Evolutionary conservation across 2,113 vertebrate species (phyloP), one percentile per base, ranked within the genome.

Genomic region (Neolamprologus modestus): DNA sequence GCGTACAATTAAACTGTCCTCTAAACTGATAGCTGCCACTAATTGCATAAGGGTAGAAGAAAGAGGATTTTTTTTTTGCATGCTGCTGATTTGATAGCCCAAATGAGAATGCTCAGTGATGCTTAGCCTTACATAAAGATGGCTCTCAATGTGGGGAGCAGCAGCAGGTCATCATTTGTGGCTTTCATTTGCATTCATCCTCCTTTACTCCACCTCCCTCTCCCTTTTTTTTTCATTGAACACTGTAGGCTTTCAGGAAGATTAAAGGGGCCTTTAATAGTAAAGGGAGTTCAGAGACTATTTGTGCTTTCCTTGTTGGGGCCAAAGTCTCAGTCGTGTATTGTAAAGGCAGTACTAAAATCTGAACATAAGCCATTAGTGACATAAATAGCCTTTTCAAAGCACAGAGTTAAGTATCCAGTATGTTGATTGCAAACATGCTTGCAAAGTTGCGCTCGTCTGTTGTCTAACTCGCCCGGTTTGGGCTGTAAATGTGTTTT

Each of bases 261-360:
- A 95, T 95, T 95, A 94, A 71, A 87, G 33, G 16, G 76, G 59
- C 31, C 81, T 83, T 86, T 90, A 94, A 88, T 86, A 89, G 88
- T 92, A 86, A 88, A 87, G 31, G 28, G 84, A 89, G 85, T 84
- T 89, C 88, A 90, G 84, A 88, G 88, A 89, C 83, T 59, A 59
- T 87, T 88, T 76, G 54, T 55, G 87, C 87, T 89, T 83, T 78
- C 81, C 79, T 91, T 71, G 73, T 89, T 73, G 11, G 59, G 78
- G 37, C 59, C 87, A 94, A 87, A 94, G 92, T 93, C 82, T 85
- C 66, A 73, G 82, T 84, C 89, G 87, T 80, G 86, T 86, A 83
- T 87, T 88, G 47, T 87, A 84, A 90, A 84, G 87, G 61, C 68
- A 28, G 85, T 80, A 8, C 89, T 90, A 9, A 90, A 92, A 91